Evolutionary conservation across 2,797 vertebrate genomes (phyloP).

Genomic region (Sebastes oblongus): DNA sequence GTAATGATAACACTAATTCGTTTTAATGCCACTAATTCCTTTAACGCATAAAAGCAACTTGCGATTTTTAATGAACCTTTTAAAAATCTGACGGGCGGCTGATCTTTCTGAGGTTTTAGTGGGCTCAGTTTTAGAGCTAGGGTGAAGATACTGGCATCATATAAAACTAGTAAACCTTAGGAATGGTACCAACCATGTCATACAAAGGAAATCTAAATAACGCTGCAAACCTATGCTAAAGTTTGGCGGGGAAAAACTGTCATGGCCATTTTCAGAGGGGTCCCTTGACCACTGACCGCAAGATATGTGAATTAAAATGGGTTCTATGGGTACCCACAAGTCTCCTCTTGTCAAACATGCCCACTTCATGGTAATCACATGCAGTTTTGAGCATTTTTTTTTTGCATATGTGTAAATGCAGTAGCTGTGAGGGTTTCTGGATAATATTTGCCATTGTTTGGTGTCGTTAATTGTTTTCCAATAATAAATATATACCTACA

Average conservation of each 20-base stretch:
- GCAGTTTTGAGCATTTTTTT: no score
- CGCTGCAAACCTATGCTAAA: fast-evolving
- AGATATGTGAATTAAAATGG: background rate
- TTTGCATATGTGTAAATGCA: no score
- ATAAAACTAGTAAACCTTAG: background rate
- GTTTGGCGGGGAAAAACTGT: background rate
- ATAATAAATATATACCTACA: no score
- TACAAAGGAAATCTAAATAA: background rate
- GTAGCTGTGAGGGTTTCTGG: no score
- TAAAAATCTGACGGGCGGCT: fast-evolving
- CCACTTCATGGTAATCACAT: no score
- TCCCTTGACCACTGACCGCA: background rate
- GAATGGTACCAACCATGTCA: background rate
- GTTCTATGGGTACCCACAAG: no score
- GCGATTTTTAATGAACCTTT: background rate
- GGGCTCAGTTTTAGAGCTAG: background rate
- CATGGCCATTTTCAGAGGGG: background rate
- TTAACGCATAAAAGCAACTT: background rate
- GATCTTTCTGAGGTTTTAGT: background rate
- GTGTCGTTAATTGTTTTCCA: no score
- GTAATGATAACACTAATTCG: no score
- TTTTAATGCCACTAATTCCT: background rate
- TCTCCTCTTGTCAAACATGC: no score
- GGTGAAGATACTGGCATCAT: background rate
- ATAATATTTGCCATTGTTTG: no score